A percentile compares a stretch with the other conserved stretches of the same genome.
These are phyloP conservation scores for Ciona savignyi DNA, from an alignment of 23 tunicate species.

Conservation along the genomic window DNA sequence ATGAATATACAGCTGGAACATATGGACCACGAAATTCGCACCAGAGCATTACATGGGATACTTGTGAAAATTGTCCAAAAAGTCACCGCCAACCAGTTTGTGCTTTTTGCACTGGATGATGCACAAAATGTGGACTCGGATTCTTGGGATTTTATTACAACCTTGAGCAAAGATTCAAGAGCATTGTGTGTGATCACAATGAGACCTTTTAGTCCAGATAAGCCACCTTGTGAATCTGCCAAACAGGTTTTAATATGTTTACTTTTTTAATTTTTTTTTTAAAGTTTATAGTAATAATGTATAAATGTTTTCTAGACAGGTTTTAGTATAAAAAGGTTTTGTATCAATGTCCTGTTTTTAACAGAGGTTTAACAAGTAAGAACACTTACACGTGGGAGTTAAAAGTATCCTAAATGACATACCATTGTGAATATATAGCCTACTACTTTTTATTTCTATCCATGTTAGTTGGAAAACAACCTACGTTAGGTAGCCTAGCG, in stretches of 20 bases:
- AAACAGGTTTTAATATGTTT: constrained; percentile 35
- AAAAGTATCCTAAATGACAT: too few species aligned
- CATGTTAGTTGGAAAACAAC: too few species aligned
- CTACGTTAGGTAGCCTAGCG: too few species aligned
- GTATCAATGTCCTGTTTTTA: too few species aligned
- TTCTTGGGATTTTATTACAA: constrained; percentile 69
- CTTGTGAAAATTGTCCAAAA: constrained; percentile 46
- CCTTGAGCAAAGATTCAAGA: constrained; percentile 40
- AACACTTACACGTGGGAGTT: too few species aligned
- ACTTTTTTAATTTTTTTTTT: neutral
- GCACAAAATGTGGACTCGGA: constrained; percentile 74
- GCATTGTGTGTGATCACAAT: constrained; percentile 55
- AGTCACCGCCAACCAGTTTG: constrained; percentile 15
- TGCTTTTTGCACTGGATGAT: constrained; percentile 68
- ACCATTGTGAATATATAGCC: too few species aligned
- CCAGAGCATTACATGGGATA: constrained; percentile 19
- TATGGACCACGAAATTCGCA: constrained; percentile 24
- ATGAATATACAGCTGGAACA: constrained; percentile 21
- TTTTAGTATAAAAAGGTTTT: too few species aligned
- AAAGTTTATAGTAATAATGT: neutral
- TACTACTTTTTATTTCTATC: too few species aligned
- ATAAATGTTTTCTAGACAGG: too few species aligned
- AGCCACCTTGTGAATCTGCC: constrained; percentile 54
- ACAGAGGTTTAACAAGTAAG: too few species aligned
- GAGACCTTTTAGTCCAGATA: constrained; percentile 72